Percentiles rank a stretch among this genome's conserved stretches.
Evolutionary conservation across 2,113 vertebrate genomes (phyloP).

Genomic region (Triplophysa dalaica): DNA sequence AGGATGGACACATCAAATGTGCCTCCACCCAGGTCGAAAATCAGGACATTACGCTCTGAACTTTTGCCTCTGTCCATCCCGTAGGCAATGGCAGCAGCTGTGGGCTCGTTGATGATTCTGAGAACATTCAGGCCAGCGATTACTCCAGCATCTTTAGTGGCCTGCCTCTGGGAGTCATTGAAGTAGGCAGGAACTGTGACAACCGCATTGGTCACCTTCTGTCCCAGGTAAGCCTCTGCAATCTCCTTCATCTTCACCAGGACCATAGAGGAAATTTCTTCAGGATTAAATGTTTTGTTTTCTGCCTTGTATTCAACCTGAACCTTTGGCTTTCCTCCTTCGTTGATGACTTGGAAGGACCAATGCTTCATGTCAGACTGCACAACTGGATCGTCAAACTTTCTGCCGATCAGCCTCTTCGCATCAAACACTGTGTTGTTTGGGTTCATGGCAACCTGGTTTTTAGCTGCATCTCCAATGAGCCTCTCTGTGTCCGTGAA

Average conservation of each 20-base stretch:
- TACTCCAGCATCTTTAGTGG: conserved; percentile 86
- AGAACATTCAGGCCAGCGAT: conserved; percentile 87
- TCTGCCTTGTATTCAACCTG: conserved; percentile 67
- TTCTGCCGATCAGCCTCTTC: conserved; percentile 82
- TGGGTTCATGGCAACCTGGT: conserved; percentile 84
- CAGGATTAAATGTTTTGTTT: conserved; percentile 62
- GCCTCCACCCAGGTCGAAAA: conserved; percentile 63
- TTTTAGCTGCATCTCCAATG: conserved; percentile 86
- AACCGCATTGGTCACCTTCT: conserved; percentile 82
- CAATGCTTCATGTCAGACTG: conserved; percentile 71
- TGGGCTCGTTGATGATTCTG: conserved; percentile 88
- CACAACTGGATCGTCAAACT: conserved; percentile 65
- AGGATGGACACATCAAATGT: conserved; percentile 89
- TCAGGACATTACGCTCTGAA: conserved; percentile 83
- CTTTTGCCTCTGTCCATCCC: conserved; percentile 85
- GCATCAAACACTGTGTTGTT: conserved; percentile 86
- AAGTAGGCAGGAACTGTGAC: conserved; percentile 88
- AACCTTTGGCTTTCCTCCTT: conserved; percentile 67
- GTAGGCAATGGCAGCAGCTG: conserved; percentile 88
- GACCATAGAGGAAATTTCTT: conserved; percentile 69
- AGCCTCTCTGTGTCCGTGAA: conserved; percentile 86
- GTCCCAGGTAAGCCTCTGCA: conserved; percentile 59
- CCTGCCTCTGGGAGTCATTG: conserved; percentile 87
- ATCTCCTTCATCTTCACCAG: conserved; percentile 57
- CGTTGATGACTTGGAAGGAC: conserved; percentile 66